Evolutionary conservation across 2,888 invertebrate genomes (phyloP).

Genomic region (Mesorhabditis spiculigera): DNA sequence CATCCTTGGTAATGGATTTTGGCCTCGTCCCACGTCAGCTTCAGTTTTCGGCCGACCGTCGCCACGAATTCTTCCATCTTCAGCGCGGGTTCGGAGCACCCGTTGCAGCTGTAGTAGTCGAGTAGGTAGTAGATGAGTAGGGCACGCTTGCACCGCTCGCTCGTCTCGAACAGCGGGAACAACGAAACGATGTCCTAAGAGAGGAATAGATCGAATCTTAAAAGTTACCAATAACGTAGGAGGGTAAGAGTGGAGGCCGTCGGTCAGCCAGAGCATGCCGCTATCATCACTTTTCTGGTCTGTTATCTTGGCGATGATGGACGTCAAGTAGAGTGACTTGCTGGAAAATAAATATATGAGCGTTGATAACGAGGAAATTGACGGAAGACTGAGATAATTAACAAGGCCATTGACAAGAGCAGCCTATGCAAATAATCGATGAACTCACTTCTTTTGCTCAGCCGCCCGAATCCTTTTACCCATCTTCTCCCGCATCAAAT

Average conservation of each 20-base stretch:
- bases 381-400: no score
- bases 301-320: no score
- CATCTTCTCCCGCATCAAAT: no score
- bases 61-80: neutral
- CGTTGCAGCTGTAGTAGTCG: neutral
- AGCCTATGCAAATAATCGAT: no score
- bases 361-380: no score
- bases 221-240: neutral
- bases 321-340: no score
- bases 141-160: neutral
- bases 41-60: neutral
- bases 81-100: neutral
- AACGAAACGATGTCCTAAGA: conserved; percentile 3
- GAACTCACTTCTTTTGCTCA: no score
- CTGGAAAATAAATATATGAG: no score
- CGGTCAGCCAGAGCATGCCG: neutral
- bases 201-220: neutral
- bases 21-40: neutral
- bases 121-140: neutral
- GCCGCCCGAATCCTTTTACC: no score
- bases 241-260: neutral
- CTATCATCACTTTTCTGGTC: no score
- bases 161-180: neutral
- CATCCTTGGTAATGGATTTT: neutral
- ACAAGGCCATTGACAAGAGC: no score